These are phyloP conservation scores for Xiphophorus birchmanni DNA, from an alignment of 2,797 vertebrate genomes.

Conservation along the genomic window DNA sequence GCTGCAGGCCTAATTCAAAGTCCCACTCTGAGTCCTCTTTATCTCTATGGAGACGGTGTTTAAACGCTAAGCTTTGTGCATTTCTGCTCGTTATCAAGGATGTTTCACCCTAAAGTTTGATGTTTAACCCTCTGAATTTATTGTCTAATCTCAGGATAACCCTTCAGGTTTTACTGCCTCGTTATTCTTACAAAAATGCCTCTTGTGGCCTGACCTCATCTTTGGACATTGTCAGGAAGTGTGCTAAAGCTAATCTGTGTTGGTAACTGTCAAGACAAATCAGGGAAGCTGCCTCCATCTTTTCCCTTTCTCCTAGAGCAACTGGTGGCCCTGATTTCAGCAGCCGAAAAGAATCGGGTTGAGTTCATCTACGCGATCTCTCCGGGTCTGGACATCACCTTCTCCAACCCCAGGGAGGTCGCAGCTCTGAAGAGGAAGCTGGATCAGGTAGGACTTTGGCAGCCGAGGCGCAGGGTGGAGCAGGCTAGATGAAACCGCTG, in stretches of 20 bases:
- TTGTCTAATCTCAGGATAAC: neutral
- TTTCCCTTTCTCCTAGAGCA: conserved; percentile 81
- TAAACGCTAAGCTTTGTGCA: neutral
- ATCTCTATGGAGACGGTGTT: conserved; percentile 11
- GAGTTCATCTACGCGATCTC: conserved; percentile 98
- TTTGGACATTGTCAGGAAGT: neutral
- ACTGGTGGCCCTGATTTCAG: conserved; percentile 90
- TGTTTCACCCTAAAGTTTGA: conserved; percentile 8
- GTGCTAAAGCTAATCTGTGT: neutral
- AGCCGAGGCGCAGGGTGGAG: conserved; percentile 29
- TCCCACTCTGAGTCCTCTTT: conserved; percentile 2
- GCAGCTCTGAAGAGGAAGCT: conserved; percentile 92
- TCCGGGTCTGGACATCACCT: conserved; percentile 96
- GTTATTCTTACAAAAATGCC: neutral
- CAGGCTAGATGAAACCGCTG: conserved; percentile 1
- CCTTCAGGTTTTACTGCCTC: neutral
- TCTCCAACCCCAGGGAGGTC: conserved; percentile 94
- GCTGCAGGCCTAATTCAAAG: conserved; percentile 1
- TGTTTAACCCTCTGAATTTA: conserved; percentile 16
- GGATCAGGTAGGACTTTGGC: conserved; percentile 86
- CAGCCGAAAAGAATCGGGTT: conserved; percentile 88
- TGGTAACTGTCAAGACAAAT: neutral
- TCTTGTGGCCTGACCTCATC: neutral
- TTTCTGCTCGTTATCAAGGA: conserved; percentile 31
- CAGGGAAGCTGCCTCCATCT: neutral